phyloP scores from a whole-genome alignment of 1,140 invertebrate species.

The Sarcophaga bullata region DNA sequence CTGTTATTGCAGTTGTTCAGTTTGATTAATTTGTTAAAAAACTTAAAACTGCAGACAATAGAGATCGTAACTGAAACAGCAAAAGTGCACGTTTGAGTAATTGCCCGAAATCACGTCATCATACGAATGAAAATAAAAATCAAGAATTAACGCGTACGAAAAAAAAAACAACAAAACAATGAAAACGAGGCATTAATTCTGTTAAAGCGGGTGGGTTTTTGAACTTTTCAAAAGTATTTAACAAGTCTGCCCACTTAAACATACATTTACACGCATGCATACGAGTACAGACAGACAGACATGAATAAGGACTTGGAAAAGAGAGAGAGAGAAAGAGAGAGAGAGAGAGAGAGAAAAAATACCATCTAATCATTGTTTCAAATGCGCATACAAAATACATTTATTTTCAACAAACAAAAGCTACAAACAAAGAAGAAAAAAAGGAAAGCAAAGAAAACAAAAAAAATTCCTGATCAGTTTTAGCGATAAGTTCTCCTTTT shows the following conservation, averaged over 20 bases:
- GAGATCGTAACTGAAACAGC: neutral
- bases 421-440: no score
- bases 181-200: neutral
- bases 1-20: constrained; percentile 48
- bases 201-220: constrained; percentile 9
- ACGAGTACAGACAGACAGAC: no score
- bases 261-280: no score
- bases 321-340: neutral
- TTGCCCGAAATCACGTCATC: constrained; percentile 56
- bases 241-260: neutral
- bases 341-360: neutral
- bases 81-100: constrained; percentile 53
- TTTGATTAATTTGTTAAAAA: constrained; percentile 64
- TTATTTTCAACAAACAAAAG: constrained; percentile 4
- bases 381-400: constrained; percentile 25
- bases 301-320: no score
- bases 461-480: constrained; percentile 2
- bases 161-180: neutral
- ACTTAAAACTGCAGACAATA: constrained; percentile 59
- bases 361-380: constrained; percentile 21
- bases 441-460: neutral
- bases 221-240: neutral
- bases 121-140: no score
- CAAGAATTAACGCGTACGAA: neutral
- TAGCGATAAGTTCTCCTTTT: constrained; percentile 2